Conservation (phyloP, 2,113 vertebrate species). For the Indicator maculatus region DNA sequence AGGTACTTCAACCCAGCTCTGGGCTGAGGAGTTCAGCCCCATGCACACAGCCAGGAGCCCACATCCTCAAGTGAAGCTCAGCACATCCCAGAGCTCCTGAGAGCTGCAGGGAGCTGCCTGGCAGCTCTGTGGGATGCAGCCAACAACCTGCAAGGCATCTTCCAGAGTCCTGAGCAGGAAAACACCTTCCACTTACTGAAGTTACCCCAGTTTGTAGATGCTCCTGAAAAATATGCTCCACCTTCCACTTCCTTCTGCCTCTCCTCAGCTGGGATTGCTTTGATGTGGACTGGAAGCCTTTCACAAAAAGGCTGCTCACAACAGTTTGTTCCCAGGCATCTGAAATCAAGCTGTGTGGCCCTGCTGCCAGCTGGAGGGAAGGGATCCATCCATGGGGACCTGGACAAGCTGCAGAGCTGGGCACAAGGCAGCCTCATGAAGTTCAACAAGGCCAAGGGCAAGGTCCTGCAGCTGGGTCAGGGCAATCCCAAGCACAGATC, state of each 20-base stretch:
- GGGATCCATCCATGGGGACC: no score
- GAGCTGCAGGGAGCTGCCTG: neutral
- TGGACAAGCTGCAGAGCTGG: no score
- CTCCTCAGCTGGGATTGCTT: neutral
- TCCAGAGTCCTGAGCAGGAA: neutral
- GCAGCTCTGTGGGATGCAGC: accelerated
- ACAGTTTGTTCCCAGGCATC: neutral
- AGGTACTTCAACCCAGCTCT: no score
- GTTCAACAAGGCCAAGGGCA: no score
- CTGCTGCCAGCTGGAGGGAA: no score
- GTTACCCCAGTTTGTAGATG: neutral
- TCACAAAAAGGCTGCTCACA: neutral
- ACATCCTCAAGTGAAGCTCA: accelerated
- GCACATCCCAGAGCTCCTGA: neutral
- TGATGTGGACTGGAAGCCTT: neutral
- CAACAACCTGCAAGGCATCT: neutral
- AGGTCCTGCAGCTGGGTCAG: no score
- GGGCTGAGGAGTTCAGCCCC: neutral
- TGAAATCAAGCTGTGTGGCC: no score
- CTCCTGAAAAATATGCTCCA: neutral
- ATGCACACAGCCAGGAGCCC: neutral
- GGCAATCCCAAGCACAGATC: no score
- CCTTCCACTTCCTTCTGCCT: accelerated
- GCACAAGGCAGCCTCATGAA: no score
- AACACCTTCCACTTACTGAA: neutral